Evolutionary conservation across 92 coral and sea anemone species (phyloP), one percentile per base, ranked within the genome.

Genomic region (Virgularia gustaviana): DNA sequence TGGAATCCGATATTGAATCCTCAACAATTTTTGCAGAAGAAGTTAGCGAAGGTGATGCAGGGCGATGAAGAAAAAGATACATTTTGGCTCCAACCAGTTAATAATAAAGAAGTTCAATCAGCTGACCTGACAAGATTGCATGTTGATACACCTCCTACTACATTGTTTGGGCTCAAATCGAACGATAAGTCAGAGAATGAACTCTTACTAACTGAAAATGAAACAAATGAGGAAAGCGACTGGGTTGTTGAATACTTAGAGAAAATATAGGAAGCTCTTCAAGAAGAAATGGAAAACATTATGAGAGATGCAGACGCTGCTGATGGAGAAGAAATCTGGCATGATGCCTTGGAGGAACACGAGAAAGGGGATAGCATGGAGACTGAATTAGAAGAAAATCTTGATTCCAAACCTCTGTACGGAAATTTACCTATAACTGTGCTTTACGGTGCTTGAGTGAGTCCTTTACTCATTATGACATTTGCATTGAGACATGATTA

Each of bases 381-480:
- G 19, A 60, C 2, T 28, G 78, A 4, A 4, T 11, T 41, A 9
- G 49, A 68, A 44, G 42, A 49, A 49, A 59, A 59, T 33, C 65
- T 68, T 54, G 82, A 82, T 39, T 12, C 72, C 57, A 71, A 77
- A 82, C 82, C 86, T 6, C 66, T 76, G 55, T 82, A 82, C 41
- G 61, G 23, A 58, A 82, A 70, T 76, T 71, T 82, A 24, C 79
- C 82, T 28, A 49, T 82, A 29, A 82, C 82, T 19, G 86, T n/a
- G n/a, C n/a, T n/a, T n/a, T n/a, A n/a, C n/a, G n/a, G n/a, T n/a
- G n/a, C n/a, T n/a, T n/a, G n/a, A n/a, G n/a, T n/a, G n/a, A n/a
- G n/a, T n/a, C n/a, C n/a, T n/a, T n/a, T n/a, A n/a, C n/a, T n/a
- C n/a, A n/a, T n/a, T n/a, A n/a, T n/a, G n/a, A n/a, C n/a, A n/a